phyloP scores from a whole-genome alignment of 1,140 invertebrate genomes.

The Globodera rostochiensis region DNA sequence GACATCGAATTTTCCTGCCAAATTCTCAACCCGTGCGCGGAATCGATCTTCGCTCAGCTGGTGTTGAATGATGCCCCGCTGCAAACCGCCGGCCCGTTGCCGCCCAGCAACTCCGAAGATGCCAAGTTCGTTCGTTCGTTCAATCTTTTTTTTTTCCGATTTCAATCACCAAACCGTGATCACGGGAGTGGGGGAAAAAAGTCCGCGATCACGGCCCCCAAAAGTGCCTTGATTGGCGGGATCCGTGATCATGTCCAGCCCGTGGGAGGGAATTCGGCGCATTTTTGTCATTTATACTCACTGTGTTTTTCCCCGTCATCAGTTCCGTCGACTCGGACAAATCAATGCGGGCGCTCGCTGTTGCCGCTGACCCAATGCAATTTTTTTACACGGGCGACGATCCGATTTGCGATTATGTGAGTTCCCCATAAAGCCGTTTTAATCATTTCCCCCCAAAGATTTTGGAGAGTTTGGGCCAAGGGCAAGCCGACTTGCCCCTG shows the following conservation, averaged over 20 bases:
- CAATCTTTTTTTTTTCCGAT: not conserved
- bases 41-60: conserved; percentile 26
- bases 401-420: conserved; percentile 45
- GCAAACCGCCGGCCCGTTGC: conserved; percentile 27
- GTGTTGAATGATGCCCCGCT: not conserved
- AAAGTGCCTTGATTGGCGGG: too few relatives aligned
- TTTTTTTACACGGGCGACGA: conserved; percentile 45
- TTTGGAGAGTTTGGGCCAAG: conserved; percentile 38
- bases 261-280: too few relatives aligned
- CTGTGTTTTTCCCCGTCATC: not conserved
- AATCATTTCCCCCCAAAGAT: conserved; percentile 27
- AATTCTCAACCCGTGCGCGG: conserved; percentile 30
- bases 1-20: conserved; percentile 44
- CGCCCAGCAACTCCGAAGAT: not conserved
- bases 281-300: conserved; percentile 9
- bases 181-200: too few relatives aligned
- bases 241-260: too few relatives aligned
- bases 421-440: not conserved
- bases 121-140: not conserved
- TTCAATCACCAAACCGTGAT: too few relatives aligned
- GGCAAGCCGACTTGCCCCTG: conserved; percentile 37
- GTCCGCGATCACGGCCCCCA: not conserved
- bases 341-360: conserved; percentile 11
- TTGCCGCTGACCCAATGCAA: conserved; percentile 34
- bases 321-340: conserved; percentile 10